Evolutionary conservation across 2,113 vertebrate species (phyloP).

Genomic region (Ramphastos sulfuratus): DNA sequence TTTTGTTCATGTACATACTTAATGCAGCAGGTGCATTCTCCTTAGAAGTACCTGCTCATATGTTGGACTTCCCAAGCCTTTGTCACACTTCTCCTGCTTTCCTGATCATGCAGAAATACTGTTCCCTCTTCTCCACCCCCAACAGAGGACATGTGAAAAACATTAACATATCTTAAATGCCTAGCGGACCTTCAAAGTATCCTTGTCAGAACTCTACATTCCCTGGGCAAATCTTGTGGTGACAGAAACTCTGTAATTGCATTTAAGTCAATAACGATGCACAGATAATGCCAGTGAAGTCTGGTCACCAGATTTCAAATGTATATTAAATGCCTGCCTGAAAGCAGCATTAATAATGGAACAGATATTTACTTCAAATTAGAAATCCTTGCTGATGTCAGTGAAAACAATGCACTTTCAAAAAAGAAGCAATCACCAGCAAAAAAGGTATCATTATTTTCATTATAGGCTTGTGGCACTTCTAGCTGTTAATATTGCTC

Average conservation of each 20-base stretch:
- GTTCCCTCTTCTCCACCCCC: neutral
- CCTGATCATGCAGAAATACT: neutral
- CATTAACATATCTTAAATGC: conserved; percentile 34
- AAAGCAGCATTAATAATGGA: conserved; percentile 24
- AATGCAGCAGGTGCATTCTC: neutral
- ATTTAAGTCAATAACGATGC: neutral
- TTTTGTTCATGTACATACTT: neutral
- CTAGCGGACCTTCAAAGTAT: conserved; percentile 45
- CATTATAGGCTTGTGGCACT: neutral
- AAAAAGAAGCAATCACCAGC: neutral
- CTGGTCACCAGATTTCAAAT: conserved; percentile 3
- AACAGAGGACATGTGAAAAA: conserved; percentile 19
- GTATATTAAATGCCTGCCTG: neutral
- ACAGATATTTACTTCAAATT: neutral
- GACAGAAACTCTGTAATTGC: neutral
- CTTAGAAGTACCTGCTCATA: accelerated
- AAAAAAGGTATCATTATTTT: neutral
- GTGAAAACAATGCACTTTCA: conserved; percentile 1
- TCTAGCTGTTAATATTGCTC: neutral
- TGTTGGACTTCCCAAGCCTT: neutral
- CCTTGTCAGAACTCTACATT: conserved; percentile 23
- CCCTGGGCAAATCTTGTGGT: neutral
- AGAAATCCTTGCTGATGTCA: neutral
- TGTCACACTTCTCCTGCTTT: conserved; percentile 10
- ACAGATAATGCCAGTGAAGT: neutral